phyloP scores from a whole-genome alignment of 1,140 invertebrate genomes.

The Hylaeus volcanicus region DNA sequence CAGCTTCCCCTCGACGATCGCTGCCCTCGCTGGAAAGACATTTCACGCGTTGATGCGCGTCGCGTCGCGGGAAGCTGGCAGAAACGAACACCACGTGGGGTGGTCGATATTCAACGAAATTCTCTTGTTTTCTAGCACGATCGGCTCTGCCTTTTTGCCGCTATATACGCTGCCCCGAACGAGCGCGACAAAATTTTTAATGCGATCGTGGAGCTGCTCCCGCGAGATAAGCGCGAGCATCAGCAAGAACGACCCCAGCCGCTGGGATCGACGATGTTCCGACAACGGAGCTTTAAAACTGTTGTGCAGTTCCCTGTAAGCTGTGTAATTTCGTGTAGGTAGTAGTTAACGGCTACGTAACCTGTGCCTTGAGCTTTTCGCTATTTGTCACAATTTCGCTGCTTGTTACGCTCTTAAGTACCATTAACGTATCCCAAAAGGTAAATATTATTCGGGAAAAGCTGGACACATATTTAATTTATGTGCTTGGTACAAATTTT shows the following conservation, averaged over 20 bases:
- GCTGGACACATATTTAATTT: too few relatives aligned
- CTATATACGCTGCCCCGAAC: slow-evolving; percentile 4
- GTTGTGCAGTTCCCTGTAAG: too few relatives aligned
- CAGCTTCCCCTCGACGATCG: background rate
- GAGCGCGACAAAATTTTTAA: background rate
- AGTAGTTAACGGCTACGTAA: too few relatives aligned
- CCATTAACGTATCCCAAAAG: too few relatives aligned
- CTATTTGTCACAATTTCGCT: too few relatives aligned
- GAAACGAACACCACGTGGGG: background rate
- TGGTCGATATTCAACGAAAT: background rate
- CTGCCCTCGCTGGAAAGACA: slow-evolving; percentile 2
- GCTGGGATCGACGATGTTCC: background rate
- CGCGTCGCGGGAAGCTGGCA: background rate
- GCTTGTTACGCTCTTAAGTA: too few relatives aligned
- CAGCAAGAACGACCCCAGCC: background rate
- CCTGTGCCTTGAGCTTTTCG: too few relatives aligned
- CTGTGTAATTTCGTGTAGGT: too few relatives aligned
- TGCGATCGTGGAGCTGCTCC: background rate
- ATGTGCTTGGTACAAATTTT: too few relatives aligned
- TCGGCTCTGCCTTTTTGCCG: background rate
- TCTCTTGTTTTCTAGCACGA: background rate
- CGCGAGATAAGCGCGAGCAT: background rate
- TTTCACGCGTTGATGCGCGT: background rate
- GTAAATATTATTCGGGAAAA: too few relatives aligned
- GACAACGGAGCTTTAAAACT: background rate